A percentile compares a stretch with the other conserved stretches of the same genome.
Evolutionary conservation across 2,888 invertebrate species (phyloP).

Genomic region (Tiliacea aurago): DNA sequence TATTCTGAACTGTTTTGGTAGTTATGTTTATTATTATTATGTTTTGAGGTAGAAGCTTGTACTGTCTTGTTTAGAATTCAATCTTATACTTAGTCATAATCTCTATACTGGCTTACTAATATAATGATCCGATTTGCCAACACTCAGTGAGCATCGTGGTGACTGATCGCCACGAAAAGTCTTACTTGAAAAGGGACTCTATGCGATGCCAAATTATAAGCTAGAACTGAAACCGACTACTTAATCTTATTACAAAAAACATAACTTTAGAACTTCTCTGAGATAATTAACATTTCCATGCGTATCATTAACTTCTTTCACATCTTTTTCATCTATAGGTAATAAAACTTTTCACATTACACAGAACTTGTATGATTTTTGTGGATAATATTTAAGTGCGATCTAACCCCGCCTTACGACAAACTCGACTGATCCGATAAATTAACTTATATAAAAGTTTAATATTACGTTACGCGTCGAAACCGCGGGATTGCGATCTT

Average conservation of each 20-base stretch:
- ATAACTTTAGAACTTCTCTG: not conserved
- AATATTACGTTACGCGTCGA: slow-evolving; percentile 68
- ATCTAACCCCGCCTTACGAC: slow-evolving; percentile 62
- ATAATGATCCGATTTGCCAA: not conserved
- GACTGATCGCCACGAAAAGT: not conserved
- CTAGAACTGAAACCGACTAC: not conserved
- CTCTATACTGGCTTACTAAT: not conserved
- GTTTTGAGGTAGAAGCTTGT: not conserved
- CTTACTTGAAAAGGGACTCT: not conserved
- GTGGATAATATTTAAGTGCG: slow-evolving; percentile 52
- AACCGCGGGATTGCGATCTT: slow-evolving; percentile 72
- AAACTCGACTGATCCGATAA: slow-evolving; percentile 68
- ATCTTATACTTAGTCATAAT: not conserved
- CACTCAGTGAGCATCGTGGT: not conserved
- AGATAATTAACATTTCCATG: not conserved
- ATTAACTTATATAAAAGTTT: slow-evolving; percentile 71
- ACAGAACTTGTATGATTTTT: slow-evolving; percentile 50
- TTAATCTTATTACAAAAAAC: not conserved
- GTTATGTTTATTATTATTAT: not conserved
- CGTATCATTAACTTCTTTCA: not conserved
- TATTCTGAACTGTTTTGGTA: not conserved
- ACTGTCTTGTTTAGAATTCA: not conserved
- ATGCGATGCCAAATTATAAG: not conserved
- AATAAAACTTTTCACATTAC: slow-evolving; percentile 51
- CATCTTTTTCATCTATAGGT: not conserved